Base-by-base conservation (phyloP, 92 coral and sea anemone species). In the Bergia sp. region DNA sequence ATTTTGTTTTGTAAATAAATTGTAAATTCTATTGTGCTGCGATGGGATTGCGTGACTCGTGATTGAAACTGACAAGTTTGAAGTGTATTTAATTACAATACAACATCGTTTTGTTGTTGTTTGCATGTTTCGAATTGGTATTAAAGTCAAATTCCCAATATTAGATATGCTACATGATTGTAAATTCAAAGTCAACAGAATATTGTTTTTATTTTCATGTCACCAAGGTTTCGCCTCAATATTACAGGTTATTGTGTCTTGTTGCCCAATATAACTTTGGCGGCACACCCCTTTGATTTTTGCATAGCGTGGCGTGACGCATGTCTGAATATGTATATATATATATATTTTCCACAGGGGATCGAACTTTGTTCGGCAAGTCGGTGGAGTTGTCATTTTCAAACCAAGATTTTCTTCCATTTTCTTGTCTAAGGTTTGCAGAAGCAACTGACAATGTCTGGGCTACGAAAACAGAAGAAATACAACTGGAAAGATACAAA, bases 401-500 rank as follows among this genome's bases (percentile, higher is more conserved):
- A 53, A 53, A 53, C 13, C 58, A 53, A 23, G 21, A 43, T 43
- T 77, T 5, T 36, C 38, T 9, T 39, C 21, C 7, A 13, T 12
- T 69, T 13, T 4, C 23, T 29, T 13, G 29, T 82, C 64, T 82
- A 39, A 41, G 75, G 9, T 61, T 13, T 41, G 47, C 75, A 40
- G 36, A 15, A 36, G n/a, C 36, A 73, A 4, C 66, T 64, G 16
- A 88, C 67, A 64, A 96, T 96, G 99, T 77, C 95, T 86, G 99
- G 99, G 2, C 88, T 93, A 37, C 89, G 80, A 69, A 96, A 96
- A 88, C 92, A 98, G 12, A 96, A 96, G 90, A 82, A 95, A 29
- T 93, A 91, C 40, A 94, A 96, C 79, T 91, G 96, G 96, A 93
- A 96, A 85, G 99, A 96, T 76, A 91, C 96, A 81, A 96, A 96